A percentile compares a stretch with the other conserved stretches of the same genome.
Evolutionary conservation across 2,797 vertebrate genomes (phyloP).

Genomic region (Trichosurus vulpecula): DNA sequence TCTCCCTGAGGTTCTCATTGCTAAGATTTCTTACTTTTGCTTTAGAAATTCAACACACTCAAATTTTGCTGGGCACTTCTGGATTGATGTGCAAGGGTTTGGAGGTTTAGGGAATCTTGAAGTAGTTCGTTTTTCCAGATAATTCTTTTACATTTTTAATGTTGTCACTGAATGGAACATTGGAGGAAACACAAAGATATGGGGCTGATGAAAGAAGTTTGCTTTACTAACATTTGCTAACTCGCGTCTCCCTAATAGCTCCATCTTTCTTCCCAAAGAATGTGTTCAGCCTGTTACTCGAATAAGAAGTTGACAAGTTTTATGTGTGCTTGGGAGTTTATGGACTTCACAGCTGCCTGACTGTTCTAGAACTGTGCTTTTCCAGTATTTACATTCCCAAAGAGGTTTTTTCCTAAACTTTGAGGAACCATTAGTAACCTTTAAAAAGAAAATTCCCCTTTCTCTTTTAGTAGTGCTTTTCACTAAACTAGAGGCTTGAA

Average conservation of each 20-base stretch:
- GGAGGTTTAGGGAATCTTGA: neutral
- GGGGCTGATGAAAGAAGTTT: conserved; percentile 48
- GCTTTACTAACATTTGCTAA: conserved; percentile 22
- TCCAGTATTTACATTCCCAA: conserved; percentile 41
- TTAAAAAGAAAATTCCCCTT: neutral
- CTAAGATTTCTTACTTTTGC: neutral
- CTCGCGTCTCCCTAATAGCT: neutral
- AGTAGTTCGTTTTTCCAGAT: neutral
- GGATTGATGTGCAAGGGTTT: neutral
- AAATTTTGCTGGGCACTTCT: neutral
- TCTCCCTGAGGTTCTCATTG: neutral
- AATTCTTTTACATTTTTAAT: neutral
- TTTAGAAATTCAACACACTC: neutral
- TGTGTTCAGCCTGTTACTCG: neutral
- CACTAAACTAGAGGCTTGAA: neutral
- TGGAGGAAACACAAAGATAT: neutral
- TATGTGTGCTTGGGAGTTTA: neutral
- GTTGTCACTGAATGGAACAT: neutral
- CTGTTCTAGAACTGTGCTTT: conserved; percentile 28
- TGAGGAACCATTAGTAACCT: conserved; percentile 47
- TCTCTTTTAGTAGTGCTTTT: neutral
- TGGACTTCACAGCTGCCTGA: neutral
- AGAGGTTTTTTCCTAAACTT: conserved; percentile 48
- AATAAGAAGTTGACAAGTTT: neutral
- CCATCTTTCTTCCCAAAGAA: neutral